A percentile compares a stretch with the other conserved stretches of the same genome.
phyloP scores from a whole-genome alignment of 2,113 vertebrate genomes.

The Campylomormyrus tamandua region DNA sequence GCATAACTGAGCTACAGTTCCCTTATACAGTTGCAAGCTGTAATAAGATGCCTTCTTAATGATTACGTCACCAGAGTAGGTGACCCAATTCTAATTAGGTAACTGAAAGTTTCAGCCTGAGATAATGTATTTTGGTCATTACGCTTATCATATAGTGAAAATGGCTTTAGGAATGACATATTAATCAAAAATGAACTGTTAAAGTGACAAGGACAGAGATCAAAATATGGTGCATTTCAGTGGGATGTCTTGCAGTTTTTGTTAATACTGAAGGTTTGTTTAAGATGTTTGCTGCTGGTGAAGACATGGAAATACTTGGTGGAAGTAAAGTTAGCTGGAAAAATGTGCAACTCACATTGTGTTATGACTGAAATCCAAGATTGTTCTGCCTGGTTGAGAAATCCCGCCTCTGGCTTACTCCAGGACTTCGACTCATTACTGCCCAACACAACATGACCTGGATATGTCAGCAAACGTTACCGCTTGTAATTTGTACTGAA shows the following conservation, averaged over 20 bases:
- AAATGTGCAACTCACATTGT: background rate
- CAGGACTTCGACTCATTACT: background rate
- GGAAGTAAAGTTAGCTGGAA: background rate
- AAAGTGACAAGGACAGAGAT: background rate
- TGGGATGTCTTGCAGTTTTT: background rate
- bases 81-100: background rate
- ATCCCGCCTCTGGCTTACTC: background rate
- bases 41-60: background rate
- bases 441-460: slow-evolving; percentile 6
- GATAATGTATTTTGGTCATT: background rate
- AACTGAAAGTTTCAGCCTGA: background rate
- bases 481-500: background rate
- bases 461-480: slow-evolving; percentile 7
- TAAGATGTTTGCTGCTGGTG: background rate
- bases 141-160: background rate
- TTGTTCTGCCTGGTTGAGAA: no score
- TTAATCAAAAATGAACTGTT: background rate
- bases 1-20: background rate
- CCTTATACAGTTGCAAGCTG: background rate
- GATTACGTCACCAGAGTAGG: background rate
- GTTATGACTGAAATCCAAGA: background rate
- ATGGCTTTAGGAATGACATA: background rate
- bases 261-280: background rate
- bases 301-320: background rate
- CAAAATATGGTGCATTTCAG: background rate